Evolutionary conservation across 2,113 vertebrate genomes (phyloP), one percentile per base, ranked within the genome.

Genomic region (Anas platyrhynchos): DNA sequence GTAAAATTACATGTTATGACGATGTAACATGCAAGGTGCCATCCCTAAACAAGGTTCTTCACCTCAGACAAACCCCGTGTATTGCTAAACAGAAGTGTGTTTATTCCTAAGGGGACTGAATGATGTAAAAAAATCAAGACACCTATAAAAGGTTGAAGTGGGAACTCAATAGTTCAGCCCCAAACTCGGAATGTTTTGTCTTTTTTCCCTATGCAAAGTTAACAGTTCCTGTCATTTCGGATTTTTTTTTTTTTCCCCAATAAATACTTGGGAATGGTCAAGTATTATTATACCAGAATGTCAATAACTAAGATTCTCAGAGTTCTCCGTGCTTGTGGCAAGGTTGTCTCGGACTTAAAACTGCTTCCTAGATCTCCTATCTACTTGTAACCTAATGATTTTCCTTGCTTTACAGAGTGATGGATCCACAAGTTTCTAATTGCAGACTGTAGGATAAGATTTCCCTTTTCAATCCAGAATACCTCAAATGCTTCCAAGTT

Each of bases 1-100:
- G 38, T 77, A 58, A 88, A 96, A 94, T 94, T 88, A 81, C 52
- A 75, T 29, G 36, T 88, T 94, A 61, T 1, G 5, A 86, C 48
- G 87, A 61, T 2, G 25, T 58, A 86, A 87, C 44, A 88, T 88
- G 50, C 41, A 91, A 93, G 94, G 68, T 13, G 88, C 18, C 21
- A 68, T 50, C 83, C 86, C 83, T 82, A 68, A 76, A 59, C 25
- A 90, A 91, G 75, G 88, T 86, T 41, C 34, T 89, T 90, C 56
- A 83, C 88, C 61, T 93, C 90, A 86, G 12, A 82, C 52, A 90
- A 94, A 75, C 76, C 31, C 31, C 61, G 22, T 48, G 32, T 63
- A 55, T 38, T 77, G 46, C 52, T 86, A 93, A 88, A 80, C 63
- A 71, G 29, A 59, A 77, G 27, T 16, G 43, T 83, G 13, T 11